Conservation (phyloP, 2,888 invertebrate genomes). For the Heteropelma amictum region DNA sequence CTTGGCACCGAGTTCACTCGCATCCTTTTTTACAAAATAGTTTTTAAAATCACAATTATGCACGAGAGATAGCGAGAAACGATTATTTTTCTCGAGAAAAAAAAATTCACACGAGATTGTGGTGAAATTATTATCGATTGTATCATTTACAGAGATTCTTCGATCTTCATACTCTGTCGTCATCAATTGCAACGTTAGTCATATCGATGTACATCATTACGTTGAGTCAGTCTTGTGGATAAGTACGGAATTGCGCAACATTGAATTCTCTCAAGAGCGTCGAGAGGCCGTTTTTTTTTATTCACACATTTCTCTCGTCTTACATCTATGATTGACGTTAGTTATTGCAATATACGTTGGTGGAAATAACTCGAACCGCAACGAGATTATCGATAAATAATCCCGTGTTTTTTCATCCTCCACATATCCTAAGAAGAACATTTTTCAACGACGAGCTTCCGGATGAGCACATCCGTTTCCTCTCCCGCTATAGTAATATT, state of each 20-base stretch:
- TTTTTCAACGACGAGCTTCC: neutral
- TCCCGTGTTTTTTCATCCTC: constrained; percentile 37
- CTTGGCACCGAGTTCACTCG: too few species aligned
- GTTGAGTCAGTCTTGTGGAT: constrained; percentile 44
- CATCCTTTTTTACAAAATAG: too few species aligned
- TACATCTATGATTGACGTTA: neutral
- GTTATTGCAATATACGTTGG: neutral
- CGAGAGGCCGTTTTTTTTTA: constrained; percentile 11
- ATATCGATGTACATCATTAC: constrained; percentile 31
- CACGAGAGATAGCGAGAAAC: too few species aligned
- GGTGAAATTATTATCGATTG: neutral
- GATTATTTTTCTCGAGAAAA: neutral
- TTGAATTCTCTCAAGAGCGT: constrained; percentile 10
- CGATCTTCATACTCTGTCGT: constrained; percentile 33
- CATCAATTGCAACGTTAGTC: constrained; percentile 41
- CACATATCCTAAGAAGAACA: neutral
- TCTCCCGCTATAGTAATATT: neutral
- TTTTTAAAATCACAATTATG: neutral
- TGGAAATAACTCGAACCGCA: neutral
- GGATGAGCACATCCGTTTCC: neutral
- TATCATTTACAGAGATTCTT: constrained; percentile 4
- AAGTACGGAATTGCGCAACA: constrained; percentile 46
- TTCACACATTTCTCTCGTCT: neutral
- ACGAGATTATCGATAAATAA: neutral
- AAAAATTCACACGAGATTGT: neutral